Base-by-base conservation (phyloP, 2,113 vertebrate species). In the Rhinopomastus cyanomelas region DNA sequence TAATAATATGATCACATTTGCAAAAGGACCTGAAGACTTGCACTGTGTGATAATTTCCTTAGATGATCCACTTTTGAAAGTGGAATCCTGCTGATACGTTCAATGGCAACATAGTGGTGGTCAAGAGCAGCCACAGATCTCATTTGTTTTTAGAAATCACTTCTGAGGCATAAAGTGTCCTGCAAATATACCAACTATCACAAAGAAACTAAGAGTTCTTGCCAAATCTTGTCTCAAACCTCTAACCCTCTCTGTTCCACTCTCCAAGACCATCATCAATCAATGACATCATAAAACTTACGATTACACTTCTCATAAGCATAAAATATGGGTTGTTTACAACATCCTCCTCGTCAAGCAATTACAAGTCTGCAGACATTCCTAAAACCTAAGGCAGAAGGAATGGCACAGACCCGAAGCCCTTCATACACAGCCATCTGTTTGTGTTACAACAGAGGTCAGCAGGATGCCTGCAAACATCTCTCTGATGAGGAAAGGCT, bases 281-380 rank as follows among this genome's bases (percentile, higher is more conserved):
- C 64, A 84, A 26, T 20, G 82, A 53, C 51, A 59, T 21, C 64
- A 72, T 85, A 88, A 92, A 95, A 10, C 29, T 61, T 72, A 60
- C 82, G 7, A 90, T 89, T 74, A 51, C 36, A 52, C 88, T 87
- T 91, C 49, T 36, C 8, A 51, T 26, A 81, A 46, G 29, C 76
- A 89, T 88, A 90, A 84, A 91, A 85, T 25, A 85, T 16, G 71
- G 36, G 80, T 19, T 94, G 80, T 93, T 94, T 85, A 89, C 66
- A 69, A 32, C 75, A 90, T 42, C 6, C 46, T 39, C 51, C 81
- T 79, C 81, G 77, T 79, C 55, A 62, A 61, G 73, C 37, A 91
- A 89, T 95, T 92, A 90, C 81, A 92, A 92, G 30, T 30, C 75
- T 88, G 53, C 14, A 26, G 65, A 86, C 5, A 0, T 55, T 91